Percentiles rank a stretch among this genome's conserved stretches.
phyloP scores from a whole-genome alignment of 2,113 vertebrate species.

The Apaloderma vittatum region DNA sequence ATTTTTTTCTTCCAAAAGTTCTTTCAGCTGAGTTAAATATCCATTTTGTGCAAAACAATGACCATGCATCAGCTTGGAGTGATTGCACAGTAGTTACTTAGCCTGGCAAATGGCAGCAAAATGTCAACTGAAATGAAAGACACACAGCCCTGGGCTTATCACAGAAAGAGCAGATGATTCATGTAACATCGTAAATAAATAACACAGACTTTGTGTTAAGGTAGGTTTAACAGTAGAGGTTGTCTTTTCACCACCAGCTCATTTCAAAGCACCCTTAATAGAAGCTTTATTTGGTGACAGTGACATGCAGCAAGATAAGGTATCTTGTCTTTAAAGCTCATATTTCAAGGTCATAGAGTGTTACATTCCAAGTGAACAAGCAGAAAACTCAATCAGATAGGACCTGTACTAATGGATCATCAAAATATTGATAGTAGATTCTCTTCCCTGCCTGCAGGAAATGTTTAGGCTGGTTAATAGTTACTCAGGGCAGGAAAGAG shows the following conservation, averaged over 20 bases:
- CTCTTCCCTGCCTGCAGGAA: neutral
- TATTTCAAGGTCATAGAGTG: slow-evolving; percentile 77
- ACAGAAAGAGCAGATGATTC: slow-evolving; percentile 81
- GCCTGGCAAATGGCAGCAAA: slow-evolving; percentile 80
- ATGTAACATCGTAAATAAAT: slow-evolving; percentile 83
- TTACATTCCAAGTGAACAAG: slow-evolving; percentile 51
- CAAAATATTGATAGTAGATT: slow-evolving; percentile 37
- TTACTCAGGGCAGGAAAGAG: neutral
- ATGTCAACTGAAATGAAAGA: slow-evolving; percentile 84
- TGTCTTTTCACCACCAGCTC: slow-evolving; percentile 59
- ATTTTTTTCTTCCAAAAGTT: slow-evolving; percentile 75
- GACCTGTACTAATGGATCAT: slow-evolving; percentile 32
- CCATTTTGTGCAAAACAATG: slow-evolving; percentile 80
- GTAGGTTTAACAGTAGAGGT: slow-evolving; percentile 64
- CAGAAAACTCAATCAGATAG: slow-evolving; percentile 23
- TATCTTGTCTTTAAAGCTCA: slow-evolving; percentile 60
- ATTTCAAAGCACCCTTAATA: slow-evolving; percentile 70
- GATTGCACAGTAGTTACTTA: slow-evolving; percentile 79
- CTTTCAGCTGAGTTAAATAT: slow-evolving; percentile 78
- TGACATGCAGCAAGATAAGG: slow-evolving; percentile 72
- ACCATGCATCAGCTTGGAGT: slow-evolving; percentile 77
- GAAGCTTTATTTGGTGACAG: slow-evolving; percentile 69
- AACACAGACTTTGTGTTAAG: slow-evolving; percentile 66
- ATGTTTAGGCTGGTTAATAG: neutral
- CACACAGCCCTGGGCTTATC: slow-evolving; percentile 81